A percentile compares a stretch with the other conserved stretches of the same genome.
Evolutionary conservation across 2,113 vertebrate genomes (phyloP).

Genomic region (Oreochromis aureus): DNA sequence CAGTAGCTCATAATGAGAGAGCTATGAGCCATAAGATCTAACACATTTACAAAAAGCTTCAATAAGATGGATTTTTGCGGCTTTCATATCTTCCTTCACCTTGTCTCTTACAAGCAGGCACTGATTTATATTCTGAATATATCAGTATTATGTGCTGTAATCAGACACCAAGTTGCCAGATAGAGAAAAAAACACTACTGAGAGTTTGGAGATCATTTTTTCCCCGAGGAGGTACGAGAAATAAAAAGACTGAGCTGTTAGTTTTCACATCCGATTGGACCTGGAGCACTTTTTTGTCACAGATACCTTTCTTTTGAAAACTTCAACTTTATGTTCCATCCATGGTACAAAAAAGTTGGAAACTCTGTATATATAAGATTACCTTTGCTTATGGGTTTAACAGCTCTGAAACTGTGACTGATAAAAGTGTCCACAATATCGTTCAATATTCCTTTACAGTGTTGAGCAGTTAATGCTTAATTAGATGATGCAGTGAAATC

Average conservation of each 20-base stretch:
- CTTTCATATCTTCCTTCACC: neutral
- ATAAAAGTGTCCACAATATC: neutral
- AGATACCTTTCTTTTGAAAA: accelerated
- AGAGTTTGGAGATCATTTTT: neutral
- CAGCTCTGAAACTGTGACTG: neutral
- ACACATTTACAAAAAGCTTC: neutral
- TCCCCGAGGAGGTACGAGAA: neutral
- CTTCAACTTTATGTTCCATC: neutral
- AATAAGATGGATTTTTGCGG: neutral
- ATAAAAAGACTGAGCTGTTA: neutral
- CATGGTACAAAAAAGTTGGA: neutral
- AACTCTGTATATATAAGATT: neutral
- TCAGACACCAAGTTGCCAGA: accelerated
- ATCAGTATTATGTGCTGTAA: neutral
- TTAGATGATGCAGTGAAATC: neutral
- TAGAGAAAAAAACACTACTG: neutral
- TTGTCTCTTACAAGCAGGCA: neutral
- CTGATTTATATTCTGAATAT: neutral
- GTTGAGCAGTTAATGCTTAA: neutral
- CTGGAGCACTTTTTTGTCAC: neutral
- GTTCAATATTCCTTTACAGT: neutral
- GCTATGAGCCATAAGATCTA: neutral
- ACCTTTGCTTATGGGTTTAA: neutral
- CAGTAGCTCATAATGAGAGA: neutral
- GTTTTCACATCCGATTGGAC: accelerated